Evolutionary conservation across 2,113 vertebrate genomes (phyloP), one percentile per base, ranked within the genome.

Genomic region (Azemiops feae): DNA sequence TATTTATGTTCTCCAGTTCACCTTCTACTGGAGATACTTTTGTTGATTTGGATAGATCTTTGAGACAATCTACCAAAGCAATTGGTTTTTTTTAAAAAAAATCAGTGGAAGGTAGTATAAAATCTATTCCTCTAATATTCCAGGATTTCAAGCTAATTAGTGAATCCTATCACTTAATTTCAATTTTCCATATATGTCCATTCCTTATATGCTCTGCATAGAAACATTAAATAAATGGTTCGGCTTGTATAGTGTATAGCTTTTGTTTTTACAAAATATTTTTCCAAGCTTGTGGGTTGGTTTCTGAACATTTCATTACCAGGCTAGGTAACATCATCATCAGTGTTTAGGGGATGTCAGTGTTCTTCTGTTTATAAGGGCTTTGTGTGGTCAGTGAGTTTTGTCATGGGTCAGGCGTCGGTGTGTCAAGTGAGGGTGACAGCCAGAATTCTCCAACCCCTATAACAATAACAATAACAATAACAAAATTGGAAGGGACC

Each of bases 261-360:
- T 98, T 97, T 97, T 97, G 97, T 97, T 98, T 98, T 97, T 97
- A 97, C 96, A 97, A 98, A 98, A 98, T 98, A 98, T 98, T 98
- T 50, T 8, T 50, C 47, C 8, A 50, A 50, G 47, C 47, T 50
- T 50, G 8, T 50, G 47, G 47, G 8, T 50, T 50, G 47, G 47
- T 50, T 50, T 50, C 8, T 50, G 47, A 50, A 50, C 47, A 50
- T 50, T 50, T 50, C 47, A 10, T 50, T 50, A 50, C 8, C 47
- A 50, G 7, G 47, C 47, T 50, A 50, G 47, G 47, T 50, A 50
- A 50, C 47, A 50, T 50, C 47, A 50, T 8, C 47, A 50, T 8
- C 47, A 50, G 47, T 7, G 47, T 50, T 50, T 50, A 50, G 47
- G 47, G 47, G 47, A 50, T 50, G 8, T 50, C 47, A 50, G 47